Evolutionary conservation across 1,140 invertebrate genomes (phyloP).

Genomic region (Macrostomum lignano): DNA sequence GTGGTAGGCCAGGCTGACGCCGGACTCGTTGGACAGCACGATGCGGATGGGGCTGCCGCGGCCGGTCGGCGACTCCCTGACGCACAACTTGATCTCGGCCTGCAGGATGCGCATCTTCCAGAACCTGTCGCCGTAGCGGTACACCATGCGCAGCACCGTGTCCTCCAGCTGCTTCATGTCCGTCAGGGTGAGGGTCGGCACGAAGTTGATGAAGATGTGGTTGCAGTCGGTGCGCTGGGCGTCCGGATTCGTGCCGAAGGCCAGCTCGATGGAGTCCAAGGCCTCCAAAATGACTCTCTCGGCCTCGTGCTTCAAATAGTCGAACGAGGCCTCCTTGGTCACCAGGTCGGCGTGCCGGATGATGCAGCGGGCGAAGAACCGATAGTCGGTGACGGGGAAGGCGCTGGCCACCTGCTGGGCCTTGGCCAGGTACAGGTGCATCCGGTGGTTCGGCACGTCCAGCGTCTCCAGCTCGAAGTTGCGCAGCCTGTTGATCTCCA

Average conservation of each 20-base stretch:
- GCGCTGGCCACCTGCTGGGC: constrained; percentile 61
- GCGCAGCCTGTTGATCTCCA: constrained; percentile 73
- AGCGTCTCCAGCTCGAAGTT: constrained; percentile 65
- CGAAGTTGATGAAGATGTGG: constrained; percentile 94
- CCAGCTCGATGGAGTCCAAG: constrained; percentile 83
- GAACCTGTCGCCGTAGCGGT: constrained; percentile 64
- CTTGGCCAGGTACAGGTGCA: constrained; percentile 80
- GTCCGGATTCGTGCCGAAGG: constrained; percentile 53
- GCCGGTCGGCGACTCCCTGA: constrained; percentile 23
- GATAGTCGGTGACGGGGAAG: constrained; percentile 71
- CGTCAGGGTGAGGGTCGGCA: constrained; percentile 70
- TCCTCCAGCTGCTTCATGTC: constrained; percentile 74
- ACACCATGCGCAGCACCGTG: constrained; percentile 72
- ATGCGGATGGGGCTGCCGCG: constrained; percentile 57
- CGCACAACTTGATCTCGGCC: constrained; percentile 36
- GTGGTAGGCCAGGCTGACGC: constrained; percentile 72
- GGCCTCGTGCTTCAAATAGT: constrained; percentile 87
- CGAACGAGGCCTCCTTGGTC: constrained; percentile 79
- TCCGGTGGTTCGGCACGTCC: constrained; percentile 84
- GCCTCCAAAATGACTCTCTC: constrained; percentile 78
- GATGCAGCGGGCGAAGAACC: constrained; percentile 87
- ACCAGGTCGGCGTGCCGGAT: constrained; percentile 86
- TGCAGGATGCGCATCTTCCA: constrained; percentile 78
- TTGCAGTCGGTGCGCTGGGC: constrained; percentile 78
- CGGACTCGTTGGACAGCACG: constrained; percentile 74